A percentile compares a stretch with the other conserved stretches of the same genome.
Evolutionary conservation across 2,888 invertebrate genomes (phyloP).

Genomic region (Tenodera sinensis): DNA sequence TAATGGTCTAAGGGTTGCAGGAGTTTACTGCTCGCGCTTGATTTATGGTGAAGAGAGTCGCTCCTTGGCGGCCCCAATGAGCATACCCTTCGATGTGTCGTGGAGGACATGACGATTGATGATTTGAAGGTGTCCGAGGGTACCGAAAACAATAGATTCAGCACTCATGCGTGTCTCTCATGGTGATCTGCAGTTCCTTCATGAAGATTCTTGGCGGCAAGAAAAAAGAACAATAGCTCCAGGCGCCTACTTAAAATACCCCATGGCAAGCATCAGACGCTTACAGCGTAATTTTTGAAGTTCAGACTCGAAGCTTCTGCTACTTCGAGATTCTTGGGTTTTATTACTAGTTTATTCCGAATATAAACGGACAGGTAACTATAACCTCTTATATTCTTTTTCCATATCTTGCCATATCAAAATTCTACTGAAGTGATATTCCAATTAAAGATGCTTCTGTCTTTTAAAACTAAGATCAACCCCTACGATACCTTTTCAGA

Average conservation of each 20-base stretch:
- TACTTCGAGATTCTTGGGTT: no score
- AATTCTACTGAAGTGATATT: no score
- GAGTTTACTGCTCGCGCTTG: constrained; percentile 21
- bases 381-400: no score
- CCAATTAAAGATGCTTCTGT: no score
- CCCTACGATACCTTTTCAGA: no score
- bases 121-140: constrained; percentile 18
- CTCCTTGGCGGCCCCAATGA: neutral
- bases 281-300: neutral
- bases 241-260: neutral
- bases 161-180: neutral
- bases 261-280: neutral
- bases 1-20: constrained; percentile 20
- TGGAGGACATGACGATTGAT: constrained; percentile 19
- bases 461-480: no score
- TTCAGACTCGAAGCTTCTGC: neutral
- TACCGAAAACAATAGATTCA: constrained; percentile 21
- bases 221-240: neutral
- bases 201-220: neutral
- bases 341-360: no score
- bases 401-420: no score
- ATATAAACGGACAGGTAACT: no score
- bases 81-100: neutral
- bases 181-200: neutral
- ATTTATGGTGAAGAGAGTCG: constrained; percentile 24